Evolutionary conservation across 2,888 invertebrate species (phyloP).

Genomic region (Kryphioiulus occultus): DNA sequence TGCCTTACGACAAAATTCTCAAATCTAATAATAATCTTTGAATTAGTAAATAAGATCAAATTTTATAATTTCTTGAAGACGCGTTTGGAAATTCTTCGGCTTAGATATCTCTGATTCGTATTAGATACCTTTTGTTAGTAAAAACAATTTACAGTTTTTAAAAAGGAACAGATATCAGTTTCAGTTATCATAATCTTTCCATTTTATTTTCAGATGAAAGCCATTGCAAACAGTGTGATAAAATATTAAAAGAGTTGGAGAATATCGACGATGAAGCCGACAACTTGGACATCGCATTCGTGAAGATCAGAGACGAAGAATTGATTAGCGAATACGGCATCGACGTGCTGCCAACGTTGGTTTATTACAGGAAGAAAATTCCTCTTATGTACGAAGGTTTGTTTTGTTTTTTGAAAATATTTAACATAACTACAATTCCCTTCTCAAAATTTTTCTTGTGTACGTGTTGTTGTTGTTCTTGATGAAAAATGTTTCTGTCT

Average conservation of each 20-base stretch:
- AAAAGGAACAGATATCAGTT: no score
- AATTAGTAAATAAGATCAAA: no score
- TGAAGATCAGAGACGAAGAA: conserved; percentile 90
- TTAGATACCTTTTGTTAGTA: no score
- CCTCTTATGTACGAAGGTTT: conserved; percentile 92
- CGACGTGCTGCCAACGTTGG: conserved; percentile 84
- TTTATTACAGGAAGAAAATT: conserved; percentile 92
- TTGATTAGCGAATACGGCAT: conserved; percentile 92
- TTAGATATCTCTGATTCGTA: no score
- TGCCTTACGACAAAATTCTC: neutral
- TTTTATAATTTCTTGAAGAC: no score
- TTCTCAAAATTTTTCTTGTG: neutral
- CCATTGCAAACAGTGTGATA: conserved; percentile 90
- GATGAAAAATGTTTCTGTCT: neutral
- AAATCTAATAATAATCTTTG: neutral
- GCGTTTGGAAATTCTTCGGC: no score
- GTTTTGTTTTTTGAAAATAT: neutral
- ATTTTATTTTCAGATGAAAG: conserved; percentile 75
- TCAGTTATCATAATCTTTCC: neutral
- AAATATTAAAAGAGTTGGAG: conserved; percentile 87
- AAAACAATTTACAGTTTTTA: no score
- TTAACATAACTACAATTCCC: neutral
- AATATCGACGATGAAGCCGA: conserved; percentile 95
- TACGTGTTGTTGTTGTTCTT: neutral
- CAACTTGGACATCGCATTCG: conserved; percentile 91